These are phyloP conservation scores for Timema podura DNA, from an alignment of 2,888 invertebrate genomes.

Conservation along the genomic window DNA sequence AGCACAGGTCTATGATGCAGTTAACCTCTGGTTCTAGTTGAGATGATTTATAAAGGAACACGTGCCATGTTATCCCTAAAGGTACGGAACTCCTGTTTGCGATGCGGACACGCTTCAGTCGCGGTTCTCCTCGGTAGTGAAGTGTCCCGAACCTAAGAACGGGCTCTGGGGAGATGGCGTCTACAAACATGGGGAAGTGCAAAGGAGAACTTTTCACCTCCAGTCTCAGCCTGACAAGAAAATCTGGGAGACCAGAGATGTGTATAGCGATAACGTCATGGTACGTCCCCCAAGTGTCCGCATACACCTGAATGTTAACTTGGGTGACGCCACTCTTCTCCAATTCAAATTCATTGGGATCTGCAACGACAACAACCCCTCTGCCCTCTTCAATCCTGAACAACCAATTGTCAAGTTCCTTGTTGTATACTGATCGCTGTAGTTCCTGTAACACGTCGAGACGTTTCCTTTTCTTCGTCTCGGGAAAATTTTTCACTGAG, in stretches of 20 bases:
- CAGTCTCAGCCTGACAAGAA: not conserved
- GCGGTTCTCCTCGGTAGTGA: not conserved
- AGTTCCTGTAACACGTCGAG: not conserved
- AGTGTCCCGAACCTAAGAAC: not conserved
- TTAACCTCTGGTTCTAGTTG: too few species aligned
- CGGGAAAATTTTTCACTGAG: not conserved
- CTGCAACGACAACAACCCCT: not conserved
- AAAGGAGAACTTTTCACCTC: not conserved
- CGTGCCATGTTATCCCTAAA: not conserved
- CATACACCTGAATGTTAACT: not conserved
- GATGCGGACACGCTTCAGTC: not conserved
- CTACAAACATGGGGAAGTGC: constrained; percentile 9
- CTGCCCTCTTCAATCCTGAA: not conserved
- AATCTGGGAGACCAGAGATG: not conserved
- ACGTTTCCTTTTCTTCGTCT: not conserved
- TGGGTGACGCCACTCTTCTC: not conserved
- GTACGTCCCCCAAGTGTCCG: constrained; percentile 9
- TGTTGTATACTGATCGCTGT: not conserved
- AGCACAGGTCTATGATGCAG: too few species aligned
- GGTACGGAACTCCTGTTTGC: constrained; percentile 4
- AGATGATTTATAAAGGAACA: too few species aligned
- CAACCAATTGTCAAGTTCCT: not conserved
- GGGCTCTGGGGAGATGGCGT: not conserved
- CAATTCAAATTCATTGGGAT: not conserved
- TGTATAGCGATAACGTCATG: not conserved